Conservation (phyloP, 53 echinoderm and acorn worm species). For the Holothuria leucospilota region DNA sequence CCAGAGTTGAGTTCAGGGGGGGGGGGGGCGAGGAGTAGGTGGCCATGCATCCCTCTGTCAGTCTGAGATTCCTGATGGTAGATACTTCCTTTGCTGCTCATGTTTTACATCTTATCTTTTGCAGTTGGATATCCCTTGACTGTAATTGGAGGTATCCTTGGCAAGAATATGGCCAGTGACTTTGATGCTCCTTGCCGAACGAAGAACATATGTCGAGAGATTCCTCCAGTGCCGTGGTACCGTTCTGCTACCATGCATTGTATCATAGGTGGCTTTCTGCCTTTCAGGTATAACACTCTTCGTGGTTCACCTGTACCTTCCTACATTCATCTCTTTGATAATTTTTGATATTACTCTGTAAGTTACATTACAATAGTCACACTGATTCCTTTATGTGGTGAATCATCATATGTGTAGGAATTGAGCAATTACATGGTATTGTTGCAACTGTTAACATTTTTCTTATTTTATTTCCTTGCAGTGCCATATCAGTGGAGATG, state of each 20-base stretch:
- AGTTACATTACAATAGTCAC: too few species aligned
- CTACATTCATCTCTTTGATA: too few species aligned
- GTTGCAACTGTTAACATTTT: not conserved
- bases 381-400: too few species aligned
- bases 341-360: too few species aligned
- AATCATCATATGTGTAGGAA: too few species aligned
- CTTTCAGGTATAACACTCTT: conserved; percentile 82
- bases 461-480: conserved; percentile 14
- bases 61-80: too few species aligned
- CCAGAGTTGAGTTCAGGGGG: too few species aligned
- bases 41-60: too few species aligned
- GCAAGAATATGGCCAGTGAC: conserved; percentile 90
- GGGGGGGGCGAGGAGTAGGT: too few species aligned
- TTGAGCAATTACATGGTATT: not conserved
- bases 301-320: too few species aligned
- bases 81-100: too few species aligned
- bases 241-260: conserved; percentile 92
- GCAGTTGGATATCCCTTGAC: conserved; percentile 97
- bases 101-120: too few species aligned
- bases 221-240: conserved; percentile 98
- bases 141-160: conserved; percentile 93
- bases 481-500: conserved; percentile 99
- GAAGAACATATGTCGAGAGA: conserved; percentile 95
- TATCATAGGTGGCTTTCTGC: conserved; percentile 93
- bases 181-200: conserved; percentile 99